Percentiles rank a stretch among this genome's conserved stretches.
Evolutionary conservation across 2,113 vertebrate species (phyloP).

Genomic region (Dromiciops gliroides): DNA sequence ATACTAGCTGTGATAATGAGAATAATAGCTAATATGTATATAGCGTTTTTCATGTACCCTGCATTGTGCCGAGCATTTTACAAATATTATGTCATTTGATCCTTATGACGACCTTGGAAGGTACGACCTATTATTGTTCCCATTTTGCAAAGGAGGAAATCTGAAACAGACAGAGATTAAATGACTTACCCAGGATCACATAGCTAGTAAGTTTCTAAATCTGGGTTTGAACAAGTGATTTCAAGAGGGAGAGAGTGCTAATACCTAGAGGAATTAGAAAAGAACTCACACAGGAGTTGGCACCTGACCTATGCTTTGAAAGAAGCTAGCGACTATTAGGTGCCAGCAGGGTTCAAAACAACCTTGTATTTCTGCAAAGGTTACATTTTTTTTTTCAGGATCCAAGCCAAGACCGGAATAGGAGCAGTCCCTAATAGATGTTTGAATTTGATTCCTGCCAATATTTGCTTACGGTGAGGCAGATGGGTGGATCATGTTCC

Average conservation of each 20-base stretch:
- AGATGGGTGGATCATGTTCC: neutral
- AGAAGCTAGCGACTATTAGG: conserved; percentile 19
- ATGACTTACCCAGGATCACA: neutral
- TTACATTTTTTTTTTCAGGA: neutral
- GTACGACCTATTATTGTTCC: neutral
- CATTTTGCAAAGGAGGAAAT: neutral
- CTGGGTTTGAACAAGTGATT: neutral
- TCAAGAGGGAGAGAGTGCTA: neutral
- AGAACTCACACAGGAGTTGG: conserved; percentile 14
- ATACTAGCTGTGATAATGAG: neutral
- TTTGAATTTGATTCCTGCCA: conserved; percentile 36
- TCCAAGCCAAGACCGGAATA: neutral
- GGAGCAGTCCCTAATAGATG: conserved; percentile 14
- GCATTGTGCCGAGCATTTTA: neutral
- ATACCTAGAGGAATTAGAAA: neutral
- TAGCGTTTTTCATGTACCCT: neutral
- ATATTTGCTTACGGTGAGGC: conserved; percentile 27
- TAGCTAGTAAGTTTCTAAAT: neutral
- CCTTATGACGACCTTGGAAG: neutral
- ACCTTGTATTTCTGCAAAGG: neutral
- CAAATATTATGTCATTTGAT: neutral
- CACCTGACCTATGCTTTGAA: conserved; percentile 9
- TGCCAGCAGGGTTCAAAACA: conserved; percentile 1
- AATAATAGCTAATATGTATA: neutral
- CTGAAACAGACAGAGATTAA: neutral